Evolutionary conservation across 1,140 invertebrate genomes (phyloP), one percentile per base, ranked within the genome.

Genomic region (Drosophila albomicans): DNA sequence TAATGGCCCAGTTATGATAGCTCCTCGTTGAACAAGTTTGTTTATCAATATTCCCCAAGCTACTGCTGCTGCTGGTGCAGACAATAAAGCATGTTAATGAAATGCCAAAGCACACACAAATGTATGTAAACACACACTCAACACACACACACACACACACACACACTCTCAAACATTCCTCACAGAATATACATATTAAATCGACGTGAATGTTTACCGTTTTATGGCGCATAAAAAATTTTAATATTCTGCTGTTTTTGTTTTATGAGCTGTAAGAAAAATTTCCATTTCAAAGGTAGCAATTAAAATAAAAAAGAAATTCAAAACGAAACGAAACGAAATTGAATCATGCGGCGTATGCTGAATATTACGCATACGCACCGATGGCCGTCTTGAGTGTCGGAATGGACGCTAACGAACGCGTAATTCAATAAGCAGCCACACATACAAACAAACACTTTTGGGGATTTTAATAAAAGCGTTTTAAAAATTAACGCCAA

Each of bases 311-410:
- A 8, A 51, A 11, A 51, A 51, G 2, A 32, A 32, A 32, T 25
- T 25, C 20, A 38, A 38, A 38, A 38, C 2, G 35, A 38, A 38
- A 38, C 2, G 35, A 38, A 38, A 8, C 2, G 20, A 7, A 74
- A 61, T 61, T 5, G 30, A 68, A 57, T 63, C 51, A 81, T 59
- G 49, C 46, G 64, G 79, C 68, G 82, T 66, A 82, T 87, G 68
- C 79, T 56, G 5, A 8, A 15, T 28, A 75, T 67, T 62, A 71
- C 62, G 66, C 38, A 79, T 76, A 72, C 77, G 76, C 49, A 43
- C 30, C 13, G 28, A 46, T 3, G 13, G 13, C 8, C 16, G 15
- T 15, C n/a, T 2, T 13, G 30, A 16, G 15, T 46, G 45, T 70
- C 28, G 43, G 5, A 8, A 6, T 58, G n/a, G 16, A 52, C 28